These are phyloP conservation scores for Endotricha flammealis DNA, from an alignment of 2,888 invertebrate genomes.

Conservation along the genomic window DNA sequence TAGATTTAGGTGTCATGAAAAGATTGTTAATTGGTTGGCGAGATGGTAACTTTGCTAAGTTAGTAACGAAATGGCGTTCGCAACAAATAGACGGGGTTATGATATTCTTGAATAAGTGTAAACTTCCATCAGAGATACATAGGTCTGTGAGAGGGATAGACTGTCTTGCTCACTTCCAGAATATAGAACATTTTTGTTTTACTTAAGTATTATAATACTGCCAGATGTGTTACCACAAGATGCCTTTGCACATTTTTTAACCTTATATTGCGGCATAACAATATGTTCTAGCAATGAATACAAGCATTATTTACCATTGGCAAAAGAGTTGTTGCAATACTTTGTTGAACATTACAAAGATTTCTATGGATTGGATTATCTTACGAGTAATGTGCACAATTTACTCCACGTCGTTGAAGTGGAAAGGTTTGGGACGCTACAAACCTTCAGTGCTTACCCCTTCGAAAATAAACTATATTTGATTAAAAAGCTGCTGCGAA, in stretches of 20 bases:
- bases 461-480: constrained; percentile 13
- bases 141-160: constrained; percentile 18
- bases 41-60: constrained; percentile 20
- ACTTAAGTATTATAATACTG: constrained; percentile 4
- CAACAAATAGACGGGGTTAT: constrained; percentile 13
- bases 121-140: constrained; percentile 20
- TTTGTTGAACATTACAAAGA: constrained; percentile 16
- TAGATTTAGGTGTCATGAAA: constrained; percentile 26
- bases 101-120: constrained; percentile 9
- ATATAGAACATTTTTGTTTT: constrained; percentile 17
- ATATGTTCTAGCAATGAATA: constrained; percentile 18
- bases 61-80: constrained; percentile 19
- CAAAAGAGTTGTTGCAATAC: constrained; percentile 15
- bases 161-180: constrained; percentile 17
- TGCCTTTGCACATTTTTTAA: constrained; percentile 1
- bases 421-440: constrained; percentile 6
- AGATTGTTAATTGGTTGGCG: constrained; percentile 20
- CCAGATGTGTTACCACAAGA: neutral
- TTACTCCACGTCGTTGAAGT: constrained; percentile 14
- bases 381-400: constrained; percentile 18
- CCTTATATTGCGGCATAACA: constrained; percentile 7
- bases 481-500: constrained; percentile 11
- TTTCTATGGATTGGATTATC: constrained; percentile 13
- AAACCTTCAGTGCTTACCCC: constrained; percentile 12
- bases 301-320: constrained; percentile 12